phyloP scores from a whole-genome alignment of 2,888 invertebrate species.

The Scelioninae gen. 1 region DNA sequence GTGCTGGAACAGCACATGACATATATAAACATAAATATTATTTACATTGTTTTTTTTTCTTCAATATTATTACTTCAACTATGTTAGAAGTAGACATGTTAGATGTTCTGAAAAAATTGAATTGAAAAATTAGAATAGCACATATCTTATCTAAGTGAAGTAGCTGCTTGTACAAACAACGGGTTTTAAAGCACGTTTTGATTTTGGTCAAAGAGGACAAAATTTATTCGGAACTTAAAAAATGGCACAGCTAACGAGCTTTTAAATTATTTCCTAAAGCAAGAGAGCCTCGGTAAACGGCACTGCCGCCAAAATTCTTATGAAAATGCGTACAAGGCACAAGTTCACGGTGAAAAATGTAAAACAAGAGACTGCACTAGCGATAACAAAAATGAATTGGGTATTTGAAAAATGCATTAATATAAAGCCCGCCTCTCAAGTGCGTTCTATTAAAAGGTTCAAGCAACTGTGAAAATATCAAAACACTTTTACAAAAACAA shows the following conservation, averaged over 20 bases:
- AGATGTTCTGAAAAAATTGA: background rate
- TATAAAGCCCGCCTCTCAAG: too few relatives aligned
- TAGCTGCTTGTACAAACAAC: slow-evolving; percentile 1
- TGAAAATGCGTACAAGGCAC: slow-evolving; percentile 44
- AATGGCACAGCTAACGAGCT: slow-evolving; percentile 82
- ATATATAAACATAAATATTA: too few relatives aligned
- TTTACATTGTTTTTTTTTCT: too few relatives aligned
- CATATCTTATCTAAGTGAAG: background rate
- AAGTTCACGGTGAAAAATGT: slow-evolving; percentile 37
- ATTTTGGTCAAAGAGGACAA: slow-evolving; percentile 67
- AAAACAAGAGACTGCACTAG: slow-evolving; percentile 42
- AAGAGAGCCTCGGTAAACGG: slow-evolving; percentile 50
- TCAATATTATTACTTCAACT: too few relatives aligned
- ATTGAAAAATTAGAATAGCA: background rate
- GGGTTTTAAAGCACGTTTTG: slow-evolving; percentile 49
- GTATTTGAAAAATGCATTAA: slow-evolving; percentile 19
- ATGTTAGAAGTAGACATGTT: too few relatives aligned
- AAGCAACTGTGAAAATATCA: too few relatives aligned
- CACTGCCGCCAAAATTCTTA: slow-evolving; percentile 59
- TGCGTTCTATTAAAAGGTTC: too few relatives aligned
- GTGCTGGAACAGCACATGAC: too few relatives aligned
- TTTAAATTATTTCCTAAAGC: slow-evolving; percentile 80
- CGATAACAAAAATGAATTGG: slow-evolving; percentile 19
- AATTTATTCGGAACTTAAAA: slow-evolving; percentile 81
- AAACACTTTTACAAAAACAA: background rate